phyloP scores from a whole-genome alignment of 2,113 vertebrate genomes.

The Notarius lentiginosus region DNA sequence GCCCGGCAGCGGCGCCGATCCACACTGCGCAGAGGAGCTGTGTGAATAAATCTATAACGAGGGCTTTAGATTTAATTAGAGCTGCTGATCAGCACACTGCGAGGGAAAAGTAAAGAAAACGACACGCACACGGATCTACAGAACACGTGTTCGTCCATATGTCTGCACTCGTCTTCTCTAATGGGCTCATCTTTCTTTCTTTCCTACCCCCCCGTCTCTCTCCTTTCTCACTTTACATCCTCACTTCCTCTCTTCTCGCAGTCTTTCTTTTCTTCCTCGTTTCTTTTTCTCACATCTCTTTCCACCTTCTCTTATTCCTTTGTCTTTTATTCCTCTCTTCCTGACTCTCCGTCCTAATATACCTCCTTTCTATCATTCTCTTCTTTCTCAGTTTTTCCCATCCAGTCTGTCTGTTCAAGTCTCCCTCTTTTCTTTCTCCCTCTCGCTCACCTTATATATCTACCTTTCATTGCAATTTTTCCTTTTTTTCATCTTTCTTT shows the following conservation, averaged over 20 bases:
- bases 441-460: neutral
- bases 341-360: neutral
- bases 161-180: neutral
- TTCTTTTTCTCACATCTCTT: neutral
- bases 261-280: neutral
- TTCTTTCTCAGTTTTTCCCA: neutral
- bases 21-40: too few species aligned
- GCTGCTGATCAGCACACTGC: neutral
- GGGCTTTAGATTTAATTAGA: neutral
- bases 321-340: neutral
- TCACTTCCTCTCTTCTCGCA: neutral
- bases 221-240: neutral
- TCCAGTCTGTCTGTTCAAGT: neutral
- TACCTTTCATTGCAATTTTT: neutral
- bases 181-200: neutral
- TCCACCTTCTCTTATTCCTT: neutral
- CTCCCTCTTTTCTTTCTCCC: neutral
- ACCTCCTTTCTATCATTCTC: neutral
- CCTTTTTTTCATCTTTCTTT: neutral
- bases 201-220: too few species aligned
- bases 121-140: neutral
- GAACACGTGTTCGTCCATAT: neutral
- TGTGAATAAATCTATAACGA: neutral
- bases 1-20: too few species aligned
- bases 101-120: neutral